These are phyloP conservation scores for Steatornis caripensis DNA, from an alignment of 2,113 vertebrate genomes.

Conservation along the genomic window DNA sequence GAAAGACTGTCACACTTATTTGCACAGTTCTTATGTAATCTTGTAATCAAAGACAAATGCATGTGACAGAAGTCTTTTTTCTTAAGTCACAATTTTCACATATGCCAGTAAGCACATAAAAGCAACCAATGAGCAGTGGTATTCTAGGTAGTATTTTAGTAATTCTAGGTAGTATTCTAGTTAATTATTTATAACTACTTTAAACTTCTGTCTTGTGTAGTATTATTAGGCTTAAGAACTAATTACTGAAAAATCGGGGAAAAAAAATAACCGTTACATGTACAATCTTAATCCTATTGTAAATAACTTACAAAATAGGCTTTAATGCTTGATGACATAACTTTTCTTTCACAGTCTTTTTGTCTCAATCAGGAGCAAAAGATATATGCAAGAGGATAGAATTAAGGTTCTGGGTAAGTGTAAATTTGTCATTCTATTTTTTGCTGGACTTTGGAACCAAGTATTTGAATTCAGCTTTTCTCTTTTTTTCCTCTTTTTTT, in stretches of 20 bases:
- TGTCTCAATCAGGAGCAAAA: background rate
- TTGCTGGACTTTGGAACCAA: background rate
- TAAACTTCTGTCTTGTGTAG: background rate
- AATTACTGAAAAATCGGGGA: background rate
- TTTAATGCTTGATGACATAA: background rate
- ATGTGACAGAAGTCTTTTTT: background rate
- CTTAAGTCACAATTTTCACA: background rate
- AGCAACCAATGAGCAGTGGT: accelerated
- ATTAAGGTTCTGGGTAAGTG: background rate
- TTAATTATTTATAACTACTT: background rate
- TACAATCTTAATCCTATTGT: background rate
- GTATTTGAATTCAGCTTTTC: background rate
- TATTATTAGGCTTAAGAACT: background rate
- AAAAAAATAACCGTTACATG: background rate
- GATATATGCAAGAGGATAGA: background rate
- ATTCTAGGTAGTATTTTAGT: background rate
- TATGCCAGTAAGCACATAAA: background rate
- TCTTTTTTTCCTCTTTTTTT: background rate
- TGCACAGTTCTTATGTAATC: background rate
- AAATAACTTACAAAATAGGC: background rate
- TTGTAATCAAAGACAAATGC: background rate
- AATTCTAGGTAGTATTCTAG: background rate
- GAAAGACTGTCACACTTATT: background rate
- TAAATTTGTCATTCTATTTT: background rate
- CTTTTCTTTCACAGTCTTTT: background rate